Percentiles rank a stretch among this genome's conserved stretches.
These are phyloP conservation scores for Drosophila neutralis DNA, from an alignment of 2,888 invertebrate species.

Conservation along the genomic window DNA sequence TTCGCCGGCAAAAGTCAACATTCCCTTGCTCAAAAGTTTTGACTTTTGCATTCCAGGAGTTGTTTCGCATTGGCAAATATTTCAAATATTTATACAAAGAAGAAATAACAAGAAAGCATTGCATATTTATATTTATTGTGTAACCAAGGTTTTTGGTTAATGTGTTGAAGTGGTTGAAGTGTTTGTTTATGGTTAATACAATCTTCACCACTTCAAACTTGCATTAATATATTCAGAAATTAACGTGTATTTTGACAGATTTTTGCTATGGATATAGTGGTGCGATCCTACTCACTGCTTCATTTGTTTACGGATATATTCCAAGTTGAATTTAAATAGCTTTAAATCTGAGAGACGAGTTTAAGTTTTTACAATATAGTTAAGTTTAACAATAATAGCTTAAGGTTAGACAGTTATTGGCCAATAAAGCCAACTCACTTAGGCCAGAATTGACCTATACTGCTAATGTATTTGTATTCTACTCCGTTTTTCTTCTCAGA, in stretches of 20 bases:
- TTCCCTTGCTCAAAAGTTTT: not conserved
- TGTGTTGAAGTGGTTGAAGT: not conserved
- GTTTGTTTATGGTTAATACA: not conserved
- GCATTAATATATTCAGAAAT: not conserved
- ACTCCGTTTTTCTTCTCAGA: not conserved
- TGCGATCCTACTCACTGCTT: not conserved
- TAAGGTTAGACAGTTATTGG: not conserved
- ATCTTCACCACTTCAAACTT: not conserved
- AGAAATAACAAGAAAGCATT: not conserved
- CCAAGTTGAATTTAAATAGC: not conserved
- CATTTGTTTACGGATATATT: not conserved
- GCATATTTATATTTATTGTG: not conserved
- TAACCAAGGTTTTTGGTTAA: not conserved
- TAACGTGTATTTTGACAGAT: not conserved
- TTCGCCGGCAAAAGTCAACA: not conserved
- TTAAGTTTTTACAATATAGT: not conserved
- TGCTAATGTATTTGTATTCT: not conserved
- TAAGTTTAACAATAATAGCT: too few species aligned
- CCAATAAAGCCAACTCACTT: not conserved
- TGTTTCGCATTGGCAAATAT: not conserved
- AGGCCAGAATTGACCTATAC: not conserved
- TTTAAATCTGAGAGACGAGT: not conserved
- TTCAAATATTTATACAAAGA: not conserved
- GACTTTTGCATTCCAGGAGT: not conserved
- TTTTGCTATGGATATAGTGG: not conserved